Percentiles rank a stretch among this genome's conserved stretches.
Evolutionary conservation across 2,113 vertebrate species (phyloP).

Genomic region (Dipodomys stephensi): DNA sequence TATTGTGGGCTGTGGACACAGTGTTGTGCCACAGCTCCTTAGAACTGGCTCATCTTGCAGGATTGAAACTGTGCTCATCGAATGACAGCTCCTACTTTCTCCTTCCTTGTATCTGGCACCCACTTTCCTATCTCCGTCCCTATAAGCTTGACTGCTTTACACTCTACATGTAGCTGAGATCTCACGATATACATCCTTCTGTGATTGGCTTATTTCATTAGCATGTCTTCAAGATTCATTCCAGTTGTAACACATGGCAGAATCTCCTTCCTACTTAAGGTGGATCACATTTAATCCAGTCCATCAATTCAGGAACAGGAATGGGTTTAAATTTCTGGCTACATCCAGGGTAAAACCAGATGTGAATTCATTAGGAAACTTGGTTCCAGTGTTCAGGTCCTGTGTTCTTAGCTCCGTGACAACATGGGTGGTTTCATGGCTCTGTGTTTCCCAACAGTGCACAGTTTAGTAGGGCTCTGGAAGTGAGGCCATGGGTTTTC

Average conservation of each 20-base stretch:
- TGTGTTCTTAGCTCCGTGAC: neutral
- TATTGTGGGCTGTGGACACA: neutral
- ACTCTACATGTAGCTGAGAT: neutral
- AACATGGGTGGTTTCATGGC: neutral
- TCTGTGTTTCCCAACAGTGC: neutral
- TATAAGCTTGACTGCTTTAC: neutral
- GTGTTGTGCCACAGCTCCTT: neutral
- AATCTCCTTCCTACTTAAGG: slow-evolving; percentile 10
- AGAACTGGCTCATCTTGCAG: neutral
- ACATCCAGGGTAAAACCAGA: neutral
- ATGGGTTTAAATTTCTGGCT: neutral
- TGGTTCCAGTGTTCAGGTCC: neutral
- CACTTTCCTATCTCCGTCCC: neutral
- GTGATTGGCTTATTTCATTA: neutral
- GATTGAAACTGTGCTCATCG: neutral
- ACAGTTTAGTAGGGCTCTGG: neutral
- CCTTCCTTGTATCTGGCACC: too few relatives aligned
- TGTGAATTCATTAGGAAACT: neutral
- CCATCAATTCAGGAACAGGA: too few relatives aligned
- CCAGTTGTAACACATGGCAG: neutral
- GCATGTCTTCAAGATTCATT: neutral
- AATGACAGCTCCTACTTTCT: neutral
- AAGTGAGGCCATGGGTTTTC: neutral
- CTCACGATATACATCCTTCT: neutral
- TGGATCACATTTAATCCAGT: neutral